Conservation (phyloP, 2,888 invertebrate genomes). For the Ariolimax columbianus region DNA sequence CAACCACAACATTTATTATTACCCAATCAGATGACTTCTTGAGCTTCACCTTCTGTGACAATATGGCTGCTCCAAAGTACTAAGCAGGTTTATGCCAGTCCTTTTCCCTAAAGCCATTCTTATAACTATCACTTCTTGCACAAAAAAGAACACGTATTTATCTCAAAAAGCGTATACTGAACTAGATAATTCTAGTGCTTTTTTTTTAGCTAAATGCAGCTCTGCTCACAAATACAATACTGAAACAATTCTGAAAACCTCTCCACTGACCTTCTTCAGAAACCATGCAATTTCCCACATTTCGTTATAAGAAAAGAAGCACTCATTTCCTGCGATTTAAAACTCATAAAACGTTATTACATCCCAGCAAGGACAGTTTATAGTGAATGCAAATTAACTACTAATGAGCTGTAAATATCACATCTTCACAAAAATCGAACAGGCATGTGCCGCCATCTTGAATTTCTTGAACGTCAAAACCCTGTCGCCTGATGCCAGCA, state of each 20-base stretch:
- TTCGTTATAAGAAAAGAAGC: not conserved
- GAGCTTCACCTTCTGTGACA: conserved; percentile 30
- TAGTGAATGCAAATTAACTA: not conserved
- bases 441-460: conserved; percentile 17
- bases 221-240: not conserved
- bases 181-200: not conserved
- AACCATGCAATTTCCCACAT: not conserved
- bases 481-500: conserved; percentile 7
- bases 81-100: not conserved
- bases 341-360: not conserved
- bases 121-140: not conserved
- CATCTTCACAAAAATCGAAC: conserved; percentile 30
- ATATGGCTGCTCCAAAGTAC: conserved; percentile 22
- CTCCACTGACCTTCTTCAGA: not conserved
- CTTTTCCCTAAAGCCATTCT: not conserved
- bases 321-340: not conserved
- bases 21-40: conserved; percentile 30
- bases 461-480: conserved; percentile 23
- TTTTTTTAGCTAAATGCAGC: not conserved
- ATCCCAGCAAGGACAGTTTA: not conserved
- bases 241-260: not conserved
- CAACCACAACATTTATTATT: conserved; percentile 23
- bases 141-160: not conserved
- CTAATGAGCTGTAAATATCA: not conserved
- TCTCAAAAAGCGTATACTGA: not conserved